Percentiles rank a stretch among this genome's conserved stretches.
phyloP scores from a whole-genome alignment of 2,888 invertebrate genomes.

The Nipponacmea schrenckii region DNA sequence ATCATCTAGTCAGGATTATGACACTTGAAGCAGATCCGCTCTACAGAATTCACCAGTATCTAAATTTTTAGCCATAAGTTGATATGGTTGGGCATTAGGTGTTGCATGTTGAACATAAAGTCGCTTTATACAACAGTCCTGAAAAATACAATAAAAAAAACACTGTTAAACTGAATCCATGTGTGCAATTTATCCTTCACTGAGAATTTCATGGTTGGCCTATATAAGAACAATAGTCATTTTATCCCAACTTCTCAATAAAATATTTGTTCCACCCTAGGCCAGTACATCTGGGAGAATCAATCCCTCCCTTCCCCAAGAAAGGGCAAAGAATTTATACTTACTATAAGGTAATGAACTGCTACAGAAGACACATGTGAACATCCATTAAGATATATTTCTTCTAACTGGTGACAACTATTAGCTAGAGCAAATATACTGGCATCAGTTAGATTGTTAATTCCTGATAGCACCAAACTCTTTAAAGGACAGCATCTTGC shows the following conservation, averaged over 20 bases:
- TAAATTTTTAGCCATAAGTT: constrained; percentile 61
- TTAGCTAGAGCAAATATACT: constrained; percentile 62
- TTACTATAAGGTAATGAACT: constrained; percentile 57
- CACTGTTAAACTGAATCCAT: background rate
- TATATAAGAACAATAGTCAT: background rate
- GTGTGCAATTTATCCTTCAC: no score
- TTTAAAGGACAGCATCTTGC: constrained; percentile 52
- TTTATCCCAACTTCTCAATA: no score
- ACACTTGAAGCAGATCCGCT: constrained; percentile 34
- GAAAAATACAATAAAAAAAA: constrained; percentile 26
- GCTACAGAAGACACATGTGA: constrained; percentile 52
- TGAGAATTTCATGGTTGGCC: no score
- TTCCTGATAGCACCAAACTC: constrained; percentile 56
- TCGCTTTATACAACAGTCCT: constrained; percentile 60
- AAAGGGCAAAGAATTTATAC: no score
- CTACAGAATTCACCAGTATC: constrained; percentile 63
- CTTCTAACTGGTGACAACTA: constrained; percentile 58
- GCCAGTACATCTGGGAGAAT: no score
- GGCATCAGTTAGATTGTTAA: constrained; percentile 58
- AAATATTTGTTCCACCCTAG: no score
- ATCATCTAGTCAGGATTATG: background rate
- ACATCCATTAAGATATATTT: constrained; percentile 64
- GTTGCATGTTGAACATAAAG: constrained; percentile 55
- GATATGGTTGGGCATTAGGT: constrained; percentile 59
- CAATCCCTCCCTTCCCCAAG: no score